Evolutionary conservation across 2,113 vertebrate genomes (phyloP).

Genomic region (Urocitellus parryii): DNA sequence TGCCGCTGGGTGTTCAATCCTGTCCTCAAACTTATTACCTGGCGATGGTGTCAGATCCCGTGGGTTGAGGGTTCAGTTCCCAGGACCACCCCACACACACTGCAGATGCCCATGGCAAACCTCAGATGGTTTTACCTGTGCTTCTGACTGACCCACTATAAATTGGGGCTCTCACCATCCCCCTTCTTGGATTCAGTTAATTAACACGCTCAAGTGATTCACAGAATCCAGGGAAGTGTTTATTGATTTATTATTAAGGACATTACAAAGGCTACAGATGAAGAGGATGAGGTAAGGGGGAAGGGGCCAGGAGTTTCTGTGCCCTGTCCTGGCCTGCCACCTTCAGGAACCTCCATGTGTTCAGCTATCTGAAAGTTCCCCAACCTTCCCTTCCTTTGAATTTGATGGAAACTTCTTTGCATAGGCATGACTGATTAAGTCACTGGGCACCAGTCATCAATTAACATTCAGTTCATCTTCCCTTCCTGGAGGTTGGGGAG

Average conservation of each 20-base stretch:
- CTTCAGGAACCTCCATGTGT: not conserved
- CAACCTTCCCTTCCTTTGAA: not conserved
- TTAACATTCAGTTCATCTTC: not conserved
- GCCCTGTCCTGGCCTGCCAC: too few relatives aligned
- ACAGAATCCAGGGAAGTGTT: not conserved
- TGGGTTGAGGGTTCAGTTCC: not conserved
- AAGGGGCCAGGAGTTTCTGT: not conserved
- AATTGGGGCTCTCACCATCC: too few relatives aligned
- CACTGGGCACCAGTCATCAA: not conserved
- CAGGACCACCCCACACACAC: too few relatives aligned
- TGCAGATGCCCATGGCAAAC: not conserved
- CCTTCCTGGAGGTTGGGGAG: not conserved
- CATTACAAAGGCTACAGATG: not conserved
- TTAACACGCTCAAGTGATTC: not conserved
- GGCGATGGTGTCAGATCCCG: not conserved
- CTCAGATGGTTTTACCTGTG: not conserved
- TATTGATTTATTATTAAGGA: not conserved
- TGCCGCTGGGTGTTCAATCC: not conserved
- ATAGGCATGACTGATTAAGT: not conserved
- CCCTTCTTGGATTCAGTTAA: not conserved
- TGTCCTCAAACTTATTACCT: not conserved
- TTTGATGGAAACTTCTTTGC: not conserved
- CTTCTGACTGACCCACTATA: not conserved
- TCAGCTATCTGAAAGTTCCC: not conserved
- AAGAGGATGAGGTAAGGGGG: not conserved